A percentile compares a stretch with the other conserved stretches of the same genome.
These are phyloP conservation scores for Chirona hameri DNA, from an alignment of 2,888 invertebrate species.

Conservation along the genomic window DNA sequence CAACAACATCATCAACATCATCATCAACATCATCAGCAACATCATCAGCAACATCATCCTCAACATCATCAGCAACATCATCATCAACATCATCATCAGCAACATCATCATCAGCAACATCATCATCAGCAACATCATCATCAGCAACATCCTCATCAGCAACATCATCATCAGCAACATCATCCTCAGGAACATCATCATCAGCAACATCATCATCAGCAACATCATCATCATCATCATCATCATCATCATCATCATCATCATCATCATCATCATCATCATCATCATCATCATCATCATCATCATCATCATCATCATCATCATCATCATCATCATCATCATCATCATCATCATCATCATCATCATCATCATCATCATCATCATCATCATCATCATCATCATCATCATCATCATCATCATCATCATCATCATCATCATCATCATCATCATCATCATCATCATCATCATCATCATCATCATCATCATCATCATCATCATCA, in stretches of 20 bases:
- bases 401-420: conserved; percentile 22
- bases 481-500: conserved; percentile 22
- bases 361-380: conserved; percentile 22
- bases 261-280: conserved; percentile 22
- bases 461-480: conserved; percentile 12
- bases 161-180: too few relatives aligned
- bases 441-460: conserved; percentile 22
- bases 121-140: too few relatives aligned
- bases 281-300: conserved; percentile 22
- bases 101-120: too few relatives aligned
- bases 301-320: conserved; percentile 22
- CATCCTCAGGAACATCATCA: too few relatives aligned
- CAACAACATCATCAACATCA: conserved; percentile 4
- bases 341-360: conserved; percentile 22
- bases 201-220: too few relatives aligned
- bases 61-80: too few relatives aligned
- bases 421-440: conserved; percentile 22
- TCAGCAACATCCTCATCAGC: too few relatives aligned
- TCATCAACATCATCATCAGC: too few relatives aligned
- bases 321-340: conserved; percentile 9
- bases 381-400: conserved; percentile 22
- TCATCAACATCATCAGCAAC: too few relatives aligned
- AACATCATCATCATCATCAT: conserved; percentile 11
- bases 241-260: conserved; percentile 22
- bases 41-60: too few relatives aligned